Conservation (phyloP, 2,888 invertebrate species). For the Lasioglossum calceatum region DNA sequence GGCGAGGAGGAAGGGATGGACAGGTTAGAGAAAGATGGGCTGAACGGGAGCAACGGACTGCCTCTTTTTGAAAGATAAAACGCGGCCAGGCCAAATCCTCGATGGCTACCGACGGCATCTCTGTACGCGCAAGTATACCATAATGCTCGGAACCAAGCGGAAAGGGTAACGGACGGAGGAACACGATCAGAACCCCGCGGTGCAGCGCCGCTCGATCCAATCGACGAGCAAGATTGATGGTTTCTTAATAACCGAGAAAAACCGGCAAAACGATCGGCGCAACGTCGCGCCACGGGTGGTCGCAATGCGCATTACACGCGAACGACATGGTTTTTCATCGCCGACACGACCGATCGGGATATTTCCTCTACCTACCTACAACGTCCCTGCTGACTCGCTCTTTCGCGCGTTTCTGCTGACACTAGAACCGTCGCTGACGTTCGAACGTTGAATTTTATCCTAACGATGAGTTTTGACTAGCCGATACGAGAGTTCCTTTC, state of each 20-base stretch:
- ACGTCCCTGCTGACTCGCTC: conserved; percentile 17
- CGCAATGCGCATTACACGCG: conserved; percentile 64
- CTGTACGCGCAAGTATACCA: conserved; percentile 44
- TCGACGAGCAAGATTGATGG: conserved; percentile 80
- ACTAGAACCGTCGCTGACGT: not conserved
- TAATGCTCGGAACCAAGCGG: conserved; percentile 37
- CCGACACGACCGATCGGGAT: conserved; percentile 41
- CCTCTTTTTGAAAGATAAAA: conserved; percentile 42
- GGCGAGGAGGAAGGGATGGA: conserved; percentile 8
- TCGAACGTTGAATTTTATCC: not conserved
- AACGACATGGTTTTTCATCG: conserved; percentile 74
- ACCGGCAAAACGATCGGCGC: conserved; percentile 80
- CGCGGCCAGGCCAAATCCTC: conserved; percentile 54
- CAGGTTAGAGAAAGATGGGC: conserved; percentile 16
- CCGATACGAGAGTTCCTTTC: not conserved
- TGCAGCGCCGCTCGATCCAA: conserved; percentile 72
- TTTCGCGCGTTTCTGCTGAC: conserved; percentile 7
- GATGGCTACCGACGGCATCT: conserved; percentile 60
- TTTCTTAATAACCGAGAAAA: conserved; percentile 83
- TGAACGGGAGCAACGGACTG: conserved; percentile 17
- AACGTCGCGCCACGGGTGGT: conserved; percentile 69
- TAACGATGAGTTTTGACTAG: not conserved
- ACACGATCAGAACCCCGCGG: conserved; percentile 71
- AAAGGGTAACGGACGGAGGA: conserved; percentile 60
- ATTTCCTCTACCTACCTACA: conserved; percentile 36